Conservation (phyloP, 2,888 invertebrate species). For the Eledona agricola region DNA sequence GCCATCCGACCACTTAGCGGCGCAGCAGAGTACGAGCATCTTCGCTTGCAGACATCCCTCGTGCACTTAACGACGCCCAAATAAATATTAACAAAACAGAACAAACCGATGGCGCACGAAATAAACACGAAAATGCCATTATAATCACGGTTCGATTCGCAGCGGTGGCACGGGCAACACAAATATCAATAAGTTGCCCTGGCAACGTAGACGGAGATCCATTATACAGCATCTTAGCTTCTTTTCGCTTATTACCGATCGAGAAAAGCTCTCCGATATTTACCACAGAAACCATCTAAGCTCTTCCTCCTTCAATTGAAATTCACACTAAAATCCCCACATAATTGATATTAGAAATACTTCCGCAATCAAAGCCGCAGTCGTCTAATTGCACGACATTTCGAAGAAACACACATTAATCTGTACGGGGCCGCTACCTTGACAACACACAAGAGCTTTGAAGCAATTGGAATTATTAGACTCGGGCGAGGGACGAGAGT, state of each 20-base stretch:
- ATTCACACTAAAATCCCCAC: no score
- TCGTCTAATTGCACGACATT: no score
- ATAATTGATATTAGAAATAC: no score
- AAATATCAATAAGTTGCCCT: slow-evolving; percentile 52
- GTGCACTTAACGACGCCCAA: slow-evolving; percentile 13
- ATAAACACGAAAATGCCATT: slow-evolving; percentile 55
- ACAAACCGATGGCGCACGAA: slow-evolving; percentile 38
- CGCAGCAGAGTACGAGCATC: no score
- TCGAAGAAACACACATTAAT: no score
- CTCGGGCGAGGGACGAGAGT: no score
- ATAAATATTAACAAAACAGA: slow-evolving; percentile 36
- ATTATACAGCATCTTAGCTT: slow-evolving; percentile 45
- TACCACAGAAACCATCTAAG: slow-evolving; percentile 9
- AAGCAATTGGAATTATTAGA: no score
- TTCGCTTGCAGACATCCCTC: slow-evolving; percentile 8
- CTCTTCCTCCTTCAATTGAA: no score
- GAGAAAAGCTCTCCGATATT: slow-evolving; percentile 21
- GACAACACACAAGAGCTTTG: no score
- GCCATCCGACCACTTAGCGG: no score
- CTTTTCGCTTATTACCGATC: slow-evolving; percentile 45
- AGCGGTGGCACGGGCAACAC: slow-evolving; percentile 41
- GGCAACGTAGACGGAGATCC: slow-evolving; percentile 43
- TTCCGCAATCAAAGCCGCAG: no score
- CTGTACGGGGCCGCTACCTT: no score
- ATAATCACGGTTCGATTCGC: slow-evolving; percentile 47